A percentile compares a stretch with the other conserved stretches of the same genome.
Conservation (phyloP, 92 coral and sea anemone species). For the Epizoanthus ramosus region DNA sequence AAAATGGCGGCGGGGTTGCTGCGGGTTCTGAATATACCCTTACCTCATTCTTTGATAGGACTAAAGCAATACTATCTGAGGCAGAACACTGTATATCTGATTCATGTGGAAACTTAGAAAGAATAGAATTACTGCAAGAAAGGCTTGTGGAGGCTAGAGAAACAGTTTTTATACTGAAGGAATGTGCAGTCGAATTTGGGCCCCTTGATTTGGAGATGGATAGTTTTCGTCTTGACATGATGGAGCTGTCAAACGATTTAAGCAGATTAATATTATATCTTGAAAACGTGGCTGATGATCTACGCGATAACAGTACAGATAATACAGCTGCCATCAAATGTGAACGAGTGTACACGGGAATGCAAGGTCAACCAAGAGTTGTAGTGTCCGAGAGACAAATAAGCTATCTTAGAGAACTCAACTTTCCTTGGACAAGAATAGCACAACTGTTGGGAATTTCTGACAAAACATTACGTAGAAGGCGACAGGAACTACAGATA, state of each 20-base stretch:
- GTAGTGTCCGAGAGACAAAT: conserved; percentile 62
- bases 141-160: conserved; percentile 74
- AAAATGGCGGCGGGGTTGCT: conserved; percentile 61
- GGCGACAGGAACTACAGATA: conserved; percentile 47
- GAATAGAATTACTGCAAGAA: conserved; percentile 52
- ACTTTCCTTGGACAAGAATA: conserved; percentile 50
- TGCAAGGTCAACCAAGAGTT: conserved; percentile 64
- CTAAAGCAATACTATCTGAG: conserved; percentile 61
- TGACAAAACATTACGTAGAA: conserved; percentile 1
- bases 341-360: conserved; percentile 62
- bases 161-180: conserved; percentile 60
- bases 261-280: conserved; percentile 51
- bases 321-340: conserved; percentile 17
- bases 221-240: conserved; percentile 56
- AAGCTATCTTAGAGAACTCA: conserved; percentile 44
- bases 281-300: conserved; percentile 44
- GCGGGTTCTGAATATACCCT: conserved; percentile 61
- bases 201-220: conserved; percentile 55
- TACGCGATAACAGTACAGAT: conserved; percentile 24
- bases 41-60: conserved; percentile 50
- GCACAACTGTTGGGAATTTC: conserved; percentile 45
- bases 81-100: conserved; percentile 62
- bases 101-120: conserved; percentile 51
- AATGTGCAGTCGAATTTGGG: conserved; percentile 15
- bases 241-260: conserved; percentile 56